Base-by-base conservation (phyloP, 2,113 vertebrate species). In the Eptesicus fuscus region DNA sequence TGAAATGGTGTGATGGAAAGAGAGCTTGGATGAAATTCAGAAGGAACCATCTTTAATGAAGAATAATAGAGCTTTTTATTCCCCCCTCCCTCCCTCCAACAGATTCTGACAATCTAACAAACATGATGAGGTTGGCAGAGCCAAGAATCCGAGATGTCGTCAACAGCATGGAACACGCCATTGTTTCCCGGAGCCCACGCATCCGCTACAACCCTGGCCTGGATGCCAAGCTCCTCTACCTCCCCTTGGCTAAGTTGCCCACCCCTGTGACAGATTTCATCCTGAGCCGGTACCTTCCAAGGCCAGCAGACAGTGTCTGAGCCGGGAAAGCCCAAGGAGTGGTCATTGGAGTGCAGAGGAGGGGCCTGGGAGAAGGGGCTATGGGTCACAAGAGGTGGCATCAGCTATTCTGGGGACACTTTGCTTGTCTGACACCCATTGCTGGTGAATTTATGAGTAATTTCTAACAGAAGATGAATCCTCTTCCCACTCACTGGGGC, bases 131-230 rank as follows among this genome's bases (percentile, higher is more conserved):
- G 51, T 40, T 91, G 82, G 85, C 97, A 74, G 96, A 98, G n/a
- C 84, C 95, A 1, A 98, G 97, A 77, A 95, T 99, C 96, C 97
- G 95, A 6, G 97, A 98, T 44, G 98, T 98, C 63, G 96, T 97
- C 71, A 97, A 97, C 76, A 98, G 98, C 74, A 98, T 99, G 98
- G 98, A 98, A 25, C 98, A 98, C 0, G 98, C 98, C 1, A 44
- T 98, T 22, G 95, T 98, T 35, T 98, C 98, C 10, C 96, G 98
- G 63, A 96, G 96, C 32, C 98, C 98, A 30, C 98, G 98, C 0
- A 96, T 98, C 30, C 98, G 98, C 80, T 99, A 99, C 92, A 98
- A 98, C 86, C 98, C 98, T 18, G 98, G 98, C 30, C 97, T 98
- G 97, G 98, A 99, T 69, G 98, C 98, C 86, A 99, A 98, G 77